Evolutionary conservation across 2,797 vertebrate genomes (phyloP).

Genomic region (Acanthurus lineatus): DNA sequence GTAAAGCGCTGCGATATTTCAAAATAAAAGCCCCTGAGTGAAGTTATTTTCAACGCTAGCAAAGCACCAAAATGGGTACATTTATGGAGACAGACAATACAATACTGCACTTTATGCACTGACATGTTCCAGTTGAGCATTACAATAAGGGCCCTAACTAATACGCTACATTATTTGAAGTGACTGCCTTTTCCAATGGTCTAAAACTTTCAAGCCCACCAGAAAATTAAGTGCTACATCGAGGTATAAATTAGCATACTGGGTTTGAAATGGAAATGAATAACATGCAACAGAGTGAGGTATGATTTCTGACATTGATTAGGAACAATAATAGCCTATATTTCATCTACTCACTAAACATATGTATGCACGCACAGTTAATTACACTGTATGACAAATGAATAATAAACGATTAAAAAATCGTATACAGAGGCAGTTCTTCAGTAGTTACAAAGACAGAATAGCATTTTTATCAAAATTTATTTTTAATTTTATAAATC

Average conservation of each 20-base stretch:
- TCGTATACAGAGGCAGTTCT: background rate
- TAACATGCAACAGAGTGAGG: background rate
- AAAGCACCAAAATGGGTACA: background rate
- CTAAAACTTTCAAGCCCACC: background rate
- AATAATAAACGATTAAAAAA: background rate
- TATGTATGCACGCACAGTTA: background rate
- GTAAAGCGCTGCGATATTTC: constrained; percentile 34
- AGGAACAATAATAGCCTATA: background rate
- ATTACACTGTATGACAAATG: background rate
- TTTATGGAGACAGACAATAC: background rate
- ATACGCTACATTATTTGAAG: background rate
- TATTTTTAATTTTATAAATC: no score
- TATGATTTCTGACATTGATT: background rate
- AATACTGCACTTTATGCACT: background rate
- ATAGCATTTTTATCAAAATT: background rate
- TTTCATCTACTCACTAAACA: background rate
- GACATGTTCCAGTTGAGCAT: no score
- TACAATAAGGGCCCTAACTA: background rate
- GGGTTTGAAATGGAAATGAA: background rate
- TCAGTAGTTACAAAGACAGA: background rate
- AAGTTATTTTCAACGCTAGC: background rate
- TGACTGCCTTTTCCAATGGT: background rate
- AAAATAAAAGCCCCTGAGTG: constrained; percentile 65
- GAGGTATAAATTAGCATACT: background rate
- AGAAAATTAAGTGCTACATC: background rate